Base-by-base conservation (phyloP, 1,140 invertebrate genomes). In the Maconellicoccus hirsutus region DNA sequence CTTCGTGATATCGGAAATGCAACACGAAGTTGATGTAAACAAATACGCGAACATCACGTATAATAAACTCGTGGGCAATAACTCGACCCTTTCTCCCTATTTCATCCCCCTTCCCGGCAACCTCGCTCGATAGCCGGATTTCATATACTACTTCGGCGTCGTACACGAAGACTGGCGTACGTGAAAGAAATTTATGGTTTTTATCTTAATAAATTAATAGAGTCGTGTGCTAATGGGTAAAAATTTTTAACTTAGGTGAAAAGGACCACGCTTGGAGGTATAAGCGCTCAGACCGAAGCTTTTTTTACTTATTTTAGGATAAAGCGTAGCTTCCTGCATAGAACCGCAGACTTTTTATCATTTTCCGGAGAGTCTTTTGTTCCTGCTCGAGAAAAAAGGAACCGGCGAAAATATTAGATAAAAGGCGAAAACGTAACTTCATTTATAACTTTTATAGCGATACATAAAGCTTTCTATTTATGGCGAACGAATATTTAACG, bases 181-280 rank as follows among this genome's bases (percentile, higher is more conserved):
- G 10, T 14, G n/a, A 52, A 52, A 52, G 42, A 52, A 52, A 52
- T 52, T 52, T 52, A 52, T 52, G 42, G 42, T 52, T 52, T 52
- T 52, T 52, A 52, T 52, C 42, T 52, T 52, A 52, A 52, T 52
- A 52, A 52, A 52, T 52, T 52, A 52, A 52, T 52, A 52, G 42
- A 52, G 42, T 52, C 10, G 12, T 52, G 42, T 52, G 42, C 42
- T 52, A 52, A 52, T 52, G 42, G 42, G 4, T 52, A 8, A 52
- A 52, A 52, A 52, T 16, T 52, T 52, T 19, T 19, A 52, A 52
- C 42, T 52, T 52, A 52, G 10, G 12, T 52, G 42, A 52, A 52
- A 52, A 16, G 42, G n/a, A 33, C 42, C n/a, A 33, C 29, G 29
- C n/a, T n/a, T n/a, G n/a, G n/a, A n/a, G n/a, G n/a, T n/a, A n/a